These are phyloP conservation scores for Hydropotes inermis DNA, from an alignment of 2,113 vertebrate species.

Conservation along the genomic window DNA sequence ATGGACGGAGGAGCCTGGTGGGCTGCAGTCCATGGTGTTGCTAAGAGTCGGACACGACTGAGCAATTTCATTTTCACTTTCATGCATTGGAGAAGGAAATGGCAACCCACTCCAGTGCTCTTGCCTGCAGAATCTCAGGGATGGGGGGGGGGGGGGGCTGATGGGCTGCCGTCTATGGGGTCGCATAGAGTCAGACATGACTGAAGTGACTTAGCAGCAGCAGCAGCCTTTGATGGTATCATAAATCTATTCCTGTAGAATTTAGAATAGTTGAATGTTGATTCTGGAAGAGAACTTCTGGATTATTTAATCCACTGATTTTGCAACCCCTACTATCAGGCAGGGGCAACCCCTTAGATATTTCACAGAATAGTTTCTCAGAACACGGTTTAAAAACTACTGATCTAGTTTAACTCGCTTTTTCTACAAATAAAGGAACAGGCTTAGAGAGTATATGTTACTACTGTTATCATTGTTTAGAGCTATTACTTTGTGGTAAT, in stretches of 20 bases:
- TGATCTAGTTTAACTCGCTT: background rate
- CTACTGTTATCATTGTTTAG: background rate
- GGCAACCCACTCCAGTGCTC: no score
- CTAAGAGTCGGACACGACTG: no score
- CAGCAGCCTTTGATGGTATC: background rate
- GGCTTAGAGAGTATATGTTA: background rate
- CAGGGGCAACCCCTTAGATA: background rate
- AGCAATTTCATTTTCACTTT: no score
- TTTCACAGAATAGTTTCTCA: background rate
- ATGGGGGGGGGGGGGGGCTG: no score
- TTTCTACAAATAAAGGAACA: constrained; percentile 5
- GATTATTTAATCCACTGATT: background rate
- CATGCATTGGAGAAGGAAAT: no score
- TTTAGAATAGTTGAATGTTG: background rate
- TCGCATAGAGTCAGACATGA: no score
- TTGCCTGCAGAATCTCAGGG: no score
- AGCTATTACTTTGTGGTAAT: background rate
- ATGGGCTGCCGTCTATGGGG: no score
- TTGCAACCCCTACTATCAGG: background rate
- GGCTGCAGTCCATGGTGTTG: no score
- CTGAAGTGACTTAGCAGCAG: no score
- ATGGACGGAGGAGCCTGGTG: no score
- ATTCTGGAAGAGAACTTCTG: background rate
- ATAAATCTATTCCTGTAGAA: background rate
- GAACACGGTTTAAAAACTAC: background rate